phyloP scores from a whole-genome alignment of 2,113 vertebrate species.

The Phylloscopus trochiloides region DNA sequence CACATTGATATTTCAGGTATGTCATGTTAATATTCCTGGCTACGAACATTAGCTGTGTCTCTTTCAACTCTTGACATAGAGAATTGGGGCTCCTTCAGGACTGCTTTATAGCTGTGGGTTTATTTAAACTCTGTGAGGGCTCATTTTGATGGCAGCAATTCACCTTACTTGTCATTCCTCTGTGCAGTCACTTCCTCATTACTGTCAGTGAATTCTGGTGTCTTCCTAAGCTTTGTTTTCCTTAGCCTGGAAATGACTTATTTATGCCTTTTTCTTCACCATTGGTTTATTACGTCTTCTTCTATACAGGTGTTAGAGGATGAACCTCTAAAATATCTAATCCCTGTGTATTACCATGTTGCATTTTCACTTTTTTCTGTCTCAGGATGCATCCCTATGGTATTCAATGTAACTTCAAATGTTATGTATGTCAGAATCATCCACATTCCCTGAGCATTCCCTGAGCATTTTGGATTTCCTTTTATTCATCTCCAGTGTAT shows the following conservation, averaged over 20 bases:
- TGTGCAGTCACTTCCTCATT: not conserved
- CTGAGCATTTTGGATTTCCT: not conserved
- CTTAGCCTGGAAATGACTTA: not conserved
- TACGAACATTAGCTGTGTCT: not conserved
- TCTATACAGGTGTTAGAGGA: not conserved
- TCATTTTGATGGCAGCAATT: not conserved
- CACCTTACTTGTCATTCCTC: not conserved
- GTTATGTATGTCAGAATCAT: not conserved
- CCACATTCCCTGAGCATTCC: not conserved
- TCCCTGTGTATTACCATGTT: not conserved
- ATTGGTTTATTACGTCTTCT: not conserved
- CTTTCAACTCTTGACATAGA: not conserved
- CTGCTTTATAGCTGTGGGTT: not conserved
- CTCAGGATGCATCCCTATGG: not conserved
- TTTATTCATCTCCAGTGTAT: not conserved
- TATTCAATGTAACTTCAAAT: not conserved
- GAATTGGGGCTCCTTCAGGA: not conserved
- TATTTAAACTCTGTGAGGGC: not conserved
- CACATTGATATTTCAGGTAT: not conserved
- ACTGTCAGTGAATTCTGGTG: not conserved
- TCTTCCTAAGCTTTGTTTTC: not conserved
- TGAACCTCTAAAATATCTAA: not conserved
- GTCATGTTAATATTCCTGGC: not conserved
- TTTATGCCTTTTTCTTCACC: not conserved
- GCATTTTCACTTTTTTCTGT: not conserved